Conservation (phyloP, 2,888 invertebrate species). For the Diplazon laetatorius region DNA sequence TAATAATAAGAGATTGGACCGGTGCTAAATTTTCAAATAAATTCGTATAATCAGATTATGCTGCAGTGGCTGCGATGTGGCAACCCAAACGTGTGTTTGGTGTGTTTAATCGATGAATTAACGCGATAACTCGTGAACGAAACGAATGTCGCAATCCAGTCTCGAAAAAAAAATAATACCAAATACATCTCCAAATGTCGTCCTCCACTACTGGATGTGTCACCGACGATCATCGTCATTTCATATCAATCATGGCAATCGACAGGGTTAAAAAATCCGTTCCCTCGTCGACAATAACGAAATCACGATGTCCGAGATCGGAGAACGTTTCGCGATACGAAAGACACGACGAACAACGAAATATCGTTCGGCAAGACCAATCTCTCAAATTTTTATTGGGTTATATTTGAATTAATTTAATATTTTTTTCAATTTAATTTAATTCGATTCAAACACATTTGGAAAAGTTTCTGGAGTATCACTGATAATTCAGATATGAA, state of each 20-base stretch:
- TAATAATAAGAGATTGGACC: no score
- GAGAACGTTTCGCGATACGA: slow-evolving; percentile 8
- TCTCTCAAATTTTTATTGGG: background rate
- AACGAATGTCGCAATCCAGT: slow-evolving; percentile 46
- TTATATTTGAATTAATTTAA: background rate
- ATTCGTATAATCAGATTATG: no score
- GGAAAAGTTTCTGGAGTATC: no score
- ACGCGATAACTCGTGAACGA: background rate
- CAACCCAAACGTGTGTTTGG: no score
- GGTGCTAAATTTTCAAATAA: background rate
- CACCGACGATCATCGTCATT: slow-evolving; percentile 19
- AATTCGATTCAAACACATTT: no score
- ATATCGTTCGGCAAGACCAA: slow-evolving; percentile 40
- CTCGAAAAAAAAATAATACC: no score
- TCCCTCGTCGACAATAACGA: slow-evolving; percentile 37
- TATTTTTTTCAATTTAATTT: no score
- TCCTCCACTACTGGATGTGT: slow-evolving; percentile 20
- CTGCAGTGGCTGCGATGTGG: slow-evolving; percentile 31
- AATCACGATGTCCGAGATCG: slow-evolving; percentile 32
- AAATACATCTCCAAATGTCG: background rate
- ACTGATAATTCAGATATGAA: no score
- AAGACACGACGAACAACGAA: slow-evolving; percentile 25
- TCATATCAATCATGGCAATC: slow-evolving; percentile 26
- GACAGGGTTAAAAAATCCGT: slow-evolving; percentile 34
- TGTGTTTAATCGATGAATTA: slow-evolving; percentile 56